phyloP scores from a whole-genome alignment of 2,113 vertebrate species.

The Sitta europaea region DNA sequence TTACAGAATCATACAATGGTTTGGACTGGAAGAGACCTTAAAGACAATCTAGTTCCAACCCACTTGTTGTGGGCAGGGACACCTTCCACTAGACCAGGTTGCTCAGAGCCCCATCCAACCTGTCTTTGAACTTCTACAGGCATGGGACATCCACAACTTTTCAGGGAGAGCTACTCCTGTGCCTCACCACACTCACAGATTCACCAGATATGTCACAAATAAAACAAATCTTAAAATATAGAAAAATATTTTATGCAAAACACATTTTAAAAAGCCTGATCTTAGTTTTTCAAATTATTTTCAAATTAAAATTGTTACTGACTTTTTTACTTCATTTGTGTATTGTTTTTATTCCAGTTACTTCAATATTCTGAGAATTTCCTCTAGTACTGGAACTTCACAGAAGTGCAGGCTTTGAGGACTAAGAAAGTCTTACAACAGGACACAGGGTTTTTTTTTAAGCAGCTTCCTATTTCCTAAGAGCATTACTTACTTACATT shows the following conservation, averaged over 20 bases:
- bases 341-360: neutral
- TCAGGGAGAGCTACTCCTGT: neutral
- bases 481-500: neutral
- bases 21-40: neutral
- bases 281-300: neutral
- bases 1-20: neutral
- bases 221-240: neutral
- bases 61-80: neutral
- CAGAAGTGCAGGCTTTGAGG: neutral
- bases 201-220: neutral
- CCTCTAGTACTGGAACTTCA: neutral
- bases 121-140: too few relatives aligned
- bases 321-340: neutral
- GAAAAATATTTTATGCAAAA: neutral
- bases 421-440: neutral
- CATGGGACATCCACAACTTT: neutral
- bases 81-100: neutral
- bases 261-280: neutral
- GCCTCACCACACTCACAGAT: neutral
- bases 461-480: neutral
- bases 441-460: neutral
- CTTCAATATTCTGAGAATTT: neutral
- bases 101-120: neutral
- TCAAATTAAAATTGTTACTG: neutral
- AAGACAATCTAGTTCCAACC: fast-evolving